phyloP scores from a whole-genome alignment of 2,888 invertebrate genomes.

The Epinotia bilunana region DNA sequence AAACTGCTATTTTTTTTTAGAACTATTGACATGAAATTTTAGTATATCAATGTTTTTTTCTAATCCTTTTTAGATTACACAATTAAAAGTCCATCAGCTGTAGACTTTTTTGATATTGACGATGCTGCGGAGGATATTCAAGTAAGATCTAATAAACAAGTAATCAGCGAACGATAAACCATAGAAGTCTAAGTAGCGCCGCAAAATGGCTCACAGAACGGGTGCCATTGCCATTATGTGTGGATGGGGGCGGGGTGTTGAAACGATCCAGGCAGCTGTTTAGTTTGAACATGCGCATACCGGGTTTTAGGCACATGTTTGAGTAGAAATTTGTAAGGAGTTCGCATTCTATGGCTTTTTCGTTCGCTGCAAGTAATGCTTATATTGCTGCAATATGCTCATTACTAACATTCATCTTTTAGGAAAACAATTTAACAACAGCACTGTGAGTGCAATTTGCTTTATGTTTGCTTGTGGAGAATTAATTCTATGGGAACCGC shows the following conservation, averaged over 20 bases:
- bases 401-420: conserved; percentile 17
- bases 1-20: too few species aligned
- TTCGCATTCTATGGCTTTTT: too few species aligned
- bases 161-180: too few species aligned
- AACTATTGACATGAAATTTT: background rate
- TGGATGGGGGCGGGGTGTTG: too few species aligned
- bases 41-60: background rate
- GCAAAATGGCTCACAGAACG: too few species aligned
- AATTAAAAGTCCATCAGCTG: conserved; percentile 86
- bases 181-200: too few species aligned
- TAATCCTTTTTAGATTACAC: conserved; percentile 72
- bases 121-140: conserved; percentile 94
- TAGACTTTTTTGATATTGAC: conserved; percentile 97
- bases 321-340: too few species aligned
- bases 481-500: background rate
- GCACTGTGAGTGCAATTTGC: background rate
- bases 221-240: too few species aligned
- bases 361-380: background rate
- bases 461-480: background rate
- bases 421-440: background rate
- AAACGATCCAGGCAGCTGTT: too few species aligned
- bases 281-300: too few species aligned
- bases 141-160: conserved; percentile 58
- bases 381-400: conserved; percentile 28
- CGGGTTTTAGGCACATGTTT: too few species aligned